Evolutionary conservation across 2,113 vertebrate genomes (phyloP).

Genomic region (Pollachius pollachius): DNA sequence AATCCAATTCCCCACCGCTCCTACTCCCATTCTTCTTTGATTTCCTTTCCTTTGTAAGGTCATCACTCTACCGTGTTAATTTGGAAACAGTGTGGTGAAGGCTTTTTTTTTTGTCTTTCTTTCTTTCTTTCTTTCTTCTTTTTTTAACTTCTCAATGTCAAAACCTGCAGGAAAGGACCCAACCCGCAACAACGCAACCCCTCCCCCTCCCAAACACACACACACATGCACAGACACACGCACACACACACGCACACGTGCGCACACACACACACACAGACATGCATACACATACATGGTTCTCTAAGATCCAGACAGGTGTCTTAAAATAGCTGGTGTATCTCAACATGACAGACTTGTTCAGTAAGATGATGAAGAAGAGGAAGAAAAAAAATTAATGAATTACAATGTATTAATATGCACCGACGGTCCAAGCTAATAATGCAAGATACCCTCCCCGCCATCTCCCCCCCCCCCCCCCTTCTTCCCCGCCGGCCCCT

Average conservation of each 20-base stretch:
- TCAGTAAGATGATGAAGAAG: constrained; percentile 64
- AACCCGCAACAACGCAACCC: too few relatives aligned
- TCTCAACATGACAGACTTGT: constrained; percentile 49
- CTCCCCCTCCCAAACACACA: not conserved
- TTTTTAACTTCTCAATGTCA: constrained; percentile 62
- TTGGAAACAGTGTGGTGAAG: constrained; percentile 58
- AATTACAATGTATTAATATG: constrained; percentile 37
- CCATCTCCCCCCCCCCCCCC: too few relatives aligned
- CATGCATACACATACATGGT: not conserved
- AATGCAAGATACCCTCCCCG: too few relatives aligned
- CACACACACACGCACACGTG: too few relatives aligned
- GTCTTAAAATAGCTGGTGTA: constrained; percentile 47
- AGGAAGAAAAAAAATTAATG: constrained; percentile 58
- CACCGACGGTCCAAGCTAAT: too few relatives aligned
- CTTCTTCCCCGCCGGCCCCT: constrained; percentile 38
- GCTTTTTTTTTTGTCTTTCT: too few relatives aligned
- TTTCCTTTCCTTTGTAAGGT: constrained; percentile 74
- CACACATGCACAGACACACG: too few relatives aligned
- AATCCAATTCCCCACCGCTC: constrained; percentile 69
- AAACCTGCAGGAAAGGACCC: constrained; percentile 41
- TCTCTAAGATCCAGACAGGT: constrained; percentile 38
- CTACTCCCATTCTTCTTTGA: constrained; percentile 72
- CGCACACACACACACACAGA: too few relatives aligned
- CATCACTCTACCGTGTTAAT: constrained; percentile 77
- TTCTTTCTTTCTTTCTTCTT: not conserved